Evolutionary conservation across 2,113 vertebrate species (phyloP), one percentile per base, ranked within the genome.

Genomic region (Recurvirostra avosetta): DNA sequence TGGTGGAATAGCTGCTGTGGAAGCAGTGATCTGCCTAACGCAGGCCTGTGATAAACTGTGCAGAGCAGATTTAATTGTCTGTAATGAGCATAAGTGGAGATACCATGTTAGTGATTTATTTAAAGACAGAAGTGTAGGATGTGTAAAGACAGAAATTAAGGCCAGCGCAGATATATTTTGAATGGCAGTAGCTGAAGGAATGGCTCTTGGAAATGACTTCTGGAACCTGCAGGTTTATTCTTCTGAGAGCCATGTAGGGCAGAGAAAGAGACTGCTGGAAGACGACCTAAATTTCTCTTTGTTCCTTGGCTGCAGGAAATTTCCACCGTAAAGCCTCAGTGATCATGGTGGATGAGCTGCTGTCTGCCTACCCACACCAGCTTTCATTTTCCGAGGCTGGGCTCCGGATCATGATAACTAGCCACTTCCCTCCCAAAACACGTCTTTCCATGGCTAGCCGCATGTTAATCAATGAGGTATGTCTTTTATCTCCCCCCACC

Each of bases 401-500:
- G 43, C 98, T 99, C 97, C 98, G 99, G 92, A 99, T 99, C 97
- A 99, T 99, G 99, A 99, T 99, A 97, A 99, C 99, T 71, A 99
- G 98, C 92, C 99, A 99, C 96, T 99, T 99, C 82, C 99, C 99
- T 53, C 99, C 99, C 27, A 99, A 99, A 94, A 99, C 99, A 65
- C 98, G 99, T n/a, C 99, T 99, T 93, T 99, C 99, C 93, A 99
- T 99, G 99, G 99, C 99, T 87, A 99, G 99, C 40, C 99, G 99
- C n/a, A 99, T 99, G 99, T 96, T 99, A 77, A 99, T 99, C 97
- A 99, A 99, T 55, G 99, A 99, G 99, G 99, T 99, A 95, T 52
- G 91, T 93, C 75, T 72, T 65, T 49, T 62, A 9, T 63, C 80
- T 84, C 19, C 32, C 65, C 27, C 3, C 4, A 16, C 29, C 30